A percentile compares a stretch with the other conserved stretches of the same genome.
These are phyloP conservation scores for Adelognathus sp. DNA, from an alignment of 2,888 invertebrate genomes.

Conservation along the genomic window DNA sequence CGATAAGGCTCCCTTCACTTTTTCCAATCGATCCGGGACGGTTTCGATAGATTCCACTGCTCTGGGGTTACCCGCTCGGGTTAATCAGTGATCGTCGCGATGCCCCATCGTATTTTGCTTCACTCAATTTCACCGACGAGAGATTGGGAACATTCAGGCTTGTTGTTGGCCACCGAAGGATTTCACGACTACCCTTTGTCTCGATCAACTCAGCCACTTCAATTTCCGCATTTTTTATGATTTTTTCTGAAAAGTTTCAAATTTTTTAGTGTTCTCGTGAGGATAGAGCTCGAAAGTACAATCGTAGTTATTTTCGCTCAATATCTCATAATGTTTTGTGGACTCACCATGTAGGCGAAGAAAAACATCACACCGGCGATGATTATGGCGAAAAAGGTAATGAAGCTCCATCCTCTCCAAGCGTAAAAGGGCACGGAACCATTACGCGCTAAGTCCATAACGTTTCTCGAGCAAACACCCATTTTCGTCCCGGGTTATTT, in stretches of 20 bases:
- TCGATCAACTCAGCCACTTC: not conserved
- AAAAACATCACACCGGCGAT: constrained; percentile 57
- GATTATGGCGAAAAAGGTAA: constrained; percentile 64
- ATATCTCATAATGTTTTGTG: not conserved
- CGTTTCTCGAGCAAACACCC: constrained; percentile 55
- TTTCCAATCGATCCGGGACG: not conserved
- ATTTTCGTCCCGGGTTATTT: constrained; percentile 29
- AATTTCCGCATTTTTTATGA: not conserved
- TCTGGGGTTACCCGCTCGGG: constrained; percentile 24
- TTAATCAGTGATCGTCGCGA: constrained; percentile 16
- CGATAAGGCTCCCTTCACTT: constrained; percentile 4
- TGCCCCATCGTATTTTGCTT: constrained; percentile 11
- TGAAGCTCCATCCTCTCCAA: constrained; percentile 69
- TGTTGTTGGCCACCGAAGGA: not conserved
- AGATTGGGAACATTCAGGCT: not conserved
- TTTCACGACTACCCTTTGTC: not conserved
- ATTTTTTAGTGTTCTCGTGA: not conserved
- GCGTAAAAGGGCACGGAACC: constrained; percentile 57
- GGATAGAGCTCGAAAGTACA: not conserved
- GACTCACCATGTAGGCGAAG: constrained; percentile 56
- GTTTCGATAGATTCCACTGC: not conserved
- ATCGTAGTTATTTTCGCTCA: not conserved
- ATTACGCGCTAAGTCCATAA: constrained; percentile 8
- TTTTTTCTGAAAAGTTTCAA: constrained; percentile 36
- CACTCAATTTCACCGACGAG: constrained; percentile 4